Conservation (phyloP, 2,888 invertebrate genomes). For the Teleogryllus oceanicus region DNA sequence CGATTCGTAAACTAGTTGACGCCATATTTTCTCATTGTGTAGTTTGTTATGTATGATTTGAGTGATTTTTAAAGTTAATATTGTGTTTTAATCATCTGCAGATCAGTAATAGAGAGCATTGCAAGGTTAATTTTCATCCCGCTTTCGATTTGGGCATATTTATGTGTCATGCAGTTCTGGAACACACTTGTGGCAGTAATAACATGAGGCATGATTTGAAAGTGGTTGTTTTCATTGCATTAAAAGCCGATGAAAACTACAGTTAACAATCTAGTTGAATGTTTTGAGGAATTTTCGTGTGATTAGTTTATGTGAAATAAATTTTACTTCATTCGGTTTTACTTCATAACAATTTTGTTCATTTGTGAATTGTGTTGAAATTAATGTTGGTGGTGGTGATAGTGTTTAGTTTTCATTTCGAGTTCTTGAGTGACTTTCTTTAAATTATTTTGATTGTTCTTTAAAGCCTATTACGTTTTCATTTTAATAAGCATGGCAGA, state of each 20-base stretch:
- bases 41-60: conserved; percentile 8
- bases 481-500: not conserved
- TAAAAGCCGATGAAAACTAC: not conserved
- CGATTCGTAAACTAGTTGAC: not conserved
- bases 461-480: not conserved
- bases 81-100: not conserved
- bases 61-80: not conserved
- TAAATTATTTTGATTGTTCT: too few relatives aligned
- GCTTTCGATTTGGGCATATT: not conserved
- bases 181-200: not conserved
- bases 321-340: too few relatives aligned
- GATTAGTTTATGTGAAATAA: too few relatives aligned
- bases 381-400: too few relatives aligned
- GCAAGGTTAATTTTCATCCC: not conserved
- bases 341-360: too few relatives aligned
- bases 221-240: not conserved
- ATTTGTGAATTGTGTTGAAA: too few relatives aligned
- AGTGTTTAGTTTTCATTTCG: too few relatives aligned
- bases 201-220: not conserved
- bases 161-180: not conserved
- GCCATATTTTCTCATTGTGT: conserved; percentile 3
- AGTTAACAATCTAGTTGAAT: too few relatives aligned
- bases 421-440: too few relatives aligned
- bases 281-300: too few relatives aligned
- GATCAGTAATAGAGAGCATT: not conserved